Base-by-base conservation (phyloP, 1,140 invertebrate genomes). In the Heliothis subflexa region DNA sequence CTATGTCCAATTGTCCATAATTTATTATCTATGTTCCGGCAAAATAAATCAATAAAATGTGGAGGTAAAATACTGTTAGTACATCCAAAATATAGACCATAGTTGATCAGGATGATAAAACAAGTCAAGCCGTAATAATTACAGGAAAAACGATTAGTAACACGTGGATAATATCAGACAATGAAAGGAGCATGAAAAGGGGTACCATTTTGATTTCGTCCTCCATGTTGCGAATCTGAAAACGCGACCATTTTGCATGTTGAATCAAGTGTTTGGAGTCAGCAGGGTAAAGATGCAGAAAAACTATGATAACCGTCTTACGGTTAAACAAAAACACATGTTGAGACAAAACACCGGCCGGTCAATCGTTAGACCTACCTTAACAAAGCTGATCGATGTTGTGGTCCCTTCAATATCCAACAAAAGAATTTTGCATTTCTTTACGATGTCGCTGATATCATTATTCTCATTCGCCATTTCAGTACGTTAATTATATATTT, bases 331-430 rank as follows among this genome's bases (percentile, higher is more conserved):
- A 78, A 85, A 89, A 86, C 86, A 89, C 83, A 85, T 86, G 86
- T 87, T 86, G 80, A 85, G 84, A 91, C 85, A 92, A 94, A 94
- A 92, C 92, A 92, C 93, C 93, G 93, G 93, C 93, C 93, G 93
- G 93, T 87, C 85, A 91, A 90, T 88, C 86, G 83, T 88, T 81
- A 88, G 92, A 94, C 92, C 91, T 94, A 94, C 93, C 93, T 94
- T 94, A 93, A 94, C 93, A 93, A 94, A 94, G 91, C 92, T 93
- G 89, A 94, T 94, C 87, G 93, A 94, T 89, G 93, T 94, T 91
- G 93, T 94, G 88, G 92, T 94, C 81, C 93, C 93, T 92, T 94
- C 93, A 86, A 94, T 91, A 91, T 94, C 93, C 81, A 94, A 85
- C 78, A 94, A 88, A 78, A 94, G 87, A 87, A 94, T 91, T 92